These are phyloP conservation scores for Thalassoma bifasciatum DNA, from an alignment of 2,113 vertebrate species.

Conservation along the genomic window DNA sequence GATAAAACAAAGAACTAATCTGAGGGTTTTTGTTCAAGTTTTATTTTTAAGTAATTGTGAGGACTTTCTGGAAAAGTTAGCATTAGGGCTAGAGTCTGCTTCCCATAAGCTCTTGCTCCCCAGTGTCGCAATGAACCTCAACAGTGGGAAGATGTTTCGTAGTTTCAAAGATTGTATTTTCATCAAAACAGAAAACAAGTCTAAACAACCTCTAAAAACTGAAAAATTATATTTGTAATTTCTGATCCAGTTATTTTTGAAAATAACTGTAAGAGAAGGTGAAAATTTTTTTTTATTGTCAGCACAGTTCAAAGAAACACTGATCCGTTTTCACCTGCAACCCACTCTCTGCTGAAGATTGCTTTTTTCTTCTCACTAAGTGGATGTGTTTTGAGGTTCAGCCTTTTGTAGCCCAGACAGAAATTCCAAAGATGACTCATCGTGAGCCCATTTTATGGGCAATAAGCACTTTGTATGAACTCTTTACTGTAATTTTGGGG, in stretches of 20 bases:
- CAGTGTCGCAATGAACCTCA: no score
- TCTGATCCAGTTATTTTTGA: background rate
- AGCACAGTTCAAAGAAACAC: background rate
- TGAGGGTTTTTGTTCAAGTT: no score
- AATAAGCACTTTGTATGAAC: slow-evolving; percentile 17
- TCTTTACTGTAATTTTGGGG: slow-evolving; percentile 10
- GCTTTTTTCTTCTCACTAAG: background rate
- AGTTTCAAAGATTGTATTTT: no score
- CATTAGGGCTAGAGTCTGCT: no score
- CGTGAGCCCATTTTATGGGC: background rate
- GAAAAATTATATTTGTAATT: no score
- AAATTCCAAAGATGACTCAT: background rate
- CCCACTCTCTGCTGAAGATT: background rate
- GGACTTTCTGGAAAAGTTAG: no score
- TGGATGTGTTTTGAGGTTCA: background rate
- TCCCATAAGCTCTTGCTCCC: no score
- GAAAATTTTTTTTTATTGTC: background rate
- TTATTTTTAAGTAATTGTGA: no score
- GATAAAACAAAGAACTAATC: no score
- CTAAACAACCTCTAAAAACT: no score
- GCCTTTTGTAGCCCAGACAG: background rate
- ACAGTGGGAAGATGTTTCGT: no score
- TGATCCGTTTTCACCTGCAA: background rate
- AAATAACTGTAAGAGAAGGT: background rate
- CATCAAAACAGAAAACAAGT: no score